Evolutionary conservation across 2,888 invertebrate species (phyloP).

Genomic region (Eupithecia abbreviata): DNA sequence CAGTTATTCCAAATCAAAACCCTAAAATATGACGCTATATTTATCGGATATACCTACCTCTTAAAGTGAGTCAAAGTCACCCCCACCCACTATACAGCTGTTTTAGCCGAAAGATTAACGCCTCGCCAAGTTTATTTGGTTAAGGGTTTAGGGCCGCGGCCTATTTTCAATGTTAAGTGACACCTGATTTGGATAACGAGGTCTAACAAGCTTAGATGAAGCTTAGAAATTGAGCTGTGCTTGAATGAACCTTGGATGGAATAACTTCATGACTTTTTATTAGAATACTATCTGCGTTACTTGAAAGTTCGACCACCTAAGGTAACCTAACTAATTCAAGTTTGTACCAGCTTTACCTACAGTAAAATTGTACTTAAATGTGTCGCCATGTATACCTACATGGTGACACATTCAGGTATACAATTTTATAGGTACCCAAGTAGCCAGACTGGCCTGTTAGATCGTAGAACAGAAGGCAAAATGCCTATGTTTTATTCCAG

Average conservation of each 20-base stretch:
- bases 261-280: not conserved
- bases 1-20: not conserved
- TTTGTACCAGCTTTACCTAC: not conserved
- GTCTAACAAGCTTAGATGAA: constrained; percentile 33
- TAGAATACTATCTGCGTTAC: not conserved
- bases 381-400: too few relatives aligned
- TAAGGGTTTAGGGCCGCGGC: constrained; percentile 76
- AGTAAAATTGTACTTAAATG: too few relatives aligned
- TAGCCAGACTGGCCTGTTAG: too few relatives aligned
- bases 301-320: not conserved
- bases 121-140: constrained; percentile 76
- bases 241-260: not conserved
- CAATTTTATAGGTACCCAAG: too few relatives aligned
- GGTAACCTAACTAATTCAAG: too few relatives aligned
- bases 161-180: constrained; percentile 72
- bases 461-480: too few relatives aligned
- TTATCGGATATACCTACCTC: constrained; percentile 7
- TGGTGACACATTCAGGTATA: too few relatives aligned
- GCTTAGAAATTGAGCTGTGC: constrained; percentile 26
- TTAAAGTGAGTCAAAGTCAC: constrained; percentile 50
- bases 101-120: constrained; percentile 70
- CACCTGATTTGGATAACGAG: constrained; percentile 76
- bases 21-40: constrained; percentile 8
- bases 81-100: constrained; percentile 64
- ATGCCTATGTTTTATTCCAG: too few relatives aligned